Evolutionary conservation across 2,797 vertebrate genomes (phyloP), one percentile per base, ranked within the genome.

Genomic region (Hydrophis major): DNA sequence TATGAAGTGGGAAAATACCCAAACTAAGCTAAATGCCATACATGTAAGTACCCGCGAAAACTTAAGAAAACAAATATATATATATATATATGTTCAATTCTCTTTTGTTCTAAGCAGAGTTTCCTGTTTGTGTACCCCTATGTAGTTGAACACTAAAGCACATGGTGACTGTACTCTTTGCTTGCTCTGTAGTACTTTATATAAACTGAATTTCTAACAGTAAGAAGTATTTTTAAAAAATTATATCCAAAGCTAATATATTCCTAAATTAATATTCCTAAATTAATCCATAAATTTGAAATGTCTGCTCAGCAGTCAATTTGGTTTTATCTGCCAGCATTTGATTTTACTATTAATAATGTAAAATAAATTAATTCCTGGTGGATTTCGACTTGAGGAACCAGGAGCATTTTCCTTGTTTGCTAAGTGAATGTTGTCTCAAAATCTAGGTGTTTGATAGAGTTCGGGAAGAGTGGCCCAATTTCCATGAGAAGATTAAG

Each of bases 401-500:
- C 4, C 47, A 69, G 25, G 42, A 55, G 2, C 13, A 37, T 56
- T 78, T 78, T 53, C 7, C 14, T 89, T 94, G 91, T 94, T 92
- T 95, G 55, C 25, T n/a, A 93, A 91, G 93, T 93, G 69, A 93
- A 61, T 96, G 57, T 95, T 53, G 6, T 18, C 11, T 96, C 96
- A 55, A 95, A n/a, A 96, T 95, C 94, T 96, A 99, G 99, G 98
- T 99, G 74, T 99, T 99, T 94, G 99, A 99, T 96, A 98, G 98
- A 8, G 98, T 99, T 91, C 98, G 98, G 93, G 98, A 99, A 97
- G 98, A 98, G 93, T 97, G 98, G 96, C 98, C 99, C 10, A 97
- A 98, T 87, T 99, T 99, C 96, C 98, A 98, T 4, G 97, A 98
- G 98, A 99, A 99, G 98, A 98, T 99, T 97, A 96, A 98, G 86